A percentile compares a stretch with the other conserved stretches of the same genome.
phyloP scores from a whole-genome alignment of 1,140 invertebrate genomes.

The Thaumetopoea pityocampa region DNA sequence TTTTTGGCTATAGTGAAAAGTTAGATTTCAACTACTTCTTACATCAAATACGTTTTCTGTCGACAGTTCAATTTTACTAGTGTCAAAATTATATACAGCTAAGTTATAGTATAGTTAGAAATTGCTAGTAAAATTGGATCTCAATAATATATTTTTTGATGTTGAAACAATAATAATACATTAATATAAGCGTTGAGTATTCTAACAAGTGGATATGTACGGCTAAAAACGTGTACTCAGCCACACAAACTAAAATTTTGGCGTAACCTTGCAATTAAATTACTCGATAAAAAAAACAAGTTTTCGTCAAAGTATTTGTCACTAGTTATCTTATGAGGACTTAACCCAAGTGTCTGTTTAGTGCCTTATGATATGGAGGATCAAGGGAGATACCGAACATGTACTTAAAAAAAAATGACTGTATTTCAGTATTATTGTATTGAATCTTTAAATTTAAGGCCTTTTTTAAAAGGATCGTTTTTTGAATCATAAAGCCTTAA shows the following conservation, averaged over 20 bases:
- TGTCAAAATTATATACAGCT: slow-evolving; percentile 25
- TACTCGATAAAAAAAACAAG: slow-evolving; percentile 10
- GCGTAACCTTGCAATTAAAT: slow-evolving; percentile 7
- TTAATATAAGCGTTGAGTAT: slow-evolving; percentile 43
- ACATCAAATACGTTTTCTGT: too few species aligned
- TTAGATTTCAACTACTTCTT: too few species aligned
- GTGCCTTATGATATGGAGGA: slow-evolving; percentile 34
- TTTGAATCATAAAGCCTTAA: slow-evolving; percentile 15
- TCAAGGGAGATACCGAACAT: slow-evolving; percentile 22
- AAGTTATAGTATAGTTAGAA: slow-evolving; percentile 19
- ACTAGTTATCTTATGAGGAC: slow-evolving; percentile 17
- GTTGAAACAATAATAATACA: slow-evolving; percentile 54
- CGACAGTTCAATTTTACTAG: slow-evolving; percentile 37
- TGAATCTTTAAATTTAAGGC: slow-evolving; percentile 14
- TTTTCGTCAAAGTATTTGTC: slow-evolving; percentile 11
- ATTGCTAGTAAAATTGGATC: slow-evolving; percentile 42
- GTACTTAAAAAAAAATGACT: slow-evolving; percentile 37
- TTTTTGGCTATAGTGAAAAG: too few species aligned
- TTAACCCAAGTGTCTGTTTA: slow-evolving; percentile 29
- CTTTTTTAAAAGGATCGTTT: slow-evolving; percentile 4
- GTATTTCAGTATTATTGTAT: slow-evolving; percentile 37
- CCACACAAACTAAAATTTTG: slow-evolving; percentile 11
- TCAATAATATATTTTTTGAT: slow-evolving; percentile 42
- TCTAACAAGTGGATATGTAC: slow-evolving; percentile 36
- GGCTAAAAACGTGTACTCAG: slow-evolving; percentile 17